Evolutionary conservation across 2,797 vertebrate genomes (phyloP).

Genomic region (Triplophysa bombifrons): DNA sequence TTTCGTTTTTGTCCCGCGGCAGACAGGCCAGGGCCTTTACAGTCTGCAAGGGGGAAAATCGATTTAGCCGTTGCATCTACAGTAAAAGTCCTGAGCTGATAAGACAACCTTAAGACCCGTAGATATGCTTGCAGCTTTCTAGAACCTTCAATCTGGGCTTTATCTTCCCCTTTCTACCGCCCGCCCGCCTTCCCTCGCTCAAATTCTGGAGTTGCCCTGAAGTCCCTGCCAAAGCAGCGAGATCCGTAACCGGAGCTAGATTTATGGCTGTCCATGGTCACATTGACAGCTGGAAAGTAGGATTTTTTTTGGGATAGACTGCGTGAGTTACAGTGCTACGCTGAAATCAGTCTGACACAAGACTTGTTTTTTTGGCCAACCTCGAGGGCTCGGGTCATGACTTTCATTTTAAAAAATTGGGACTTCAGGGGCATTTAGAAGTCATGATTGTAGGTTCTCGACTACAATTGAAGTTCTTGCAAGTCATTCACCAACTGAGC

Average conservation of each 20-base stretch:
- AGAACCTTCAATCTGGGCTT: slow-evolving; percentile 16
- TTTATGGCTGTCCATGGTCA: slow-evolving; percentile 37
- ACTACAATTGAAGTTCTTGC: slow-evolving; percentile 2
- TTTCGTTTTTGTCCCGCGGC: slow-evolving; percentile 43
- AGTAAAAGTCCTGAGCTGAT: slow-evolving; percentile 51
- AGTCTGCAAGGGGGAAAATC: slow-evolving; percentile 41
- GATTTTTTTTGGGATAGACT: slow-evolving; percentile 38
- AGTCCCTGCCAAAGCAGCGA: slow-evolving; percentile 21
- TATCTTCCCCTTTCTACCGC: slow-evolving; percentile 1
- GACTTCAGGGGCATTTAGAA: slow-evolving; percentile 47
- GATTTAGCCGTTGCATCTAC: slow-evolving; percentile 51
- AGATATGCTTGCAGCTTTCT: slow-evolving; percentile 50
- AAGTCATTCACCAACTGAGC: slow-evolving; percentile 31
- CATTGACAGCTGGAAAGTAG: slow-evolving; percentile 30
- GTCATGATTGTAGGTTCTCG: slow-evolving; percentile 42
- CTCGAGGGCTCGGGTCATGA: slow-evolving; percentile 21
- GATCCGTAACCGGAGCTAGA: slow-evolving; percentile 49
- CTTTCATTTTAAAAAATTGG: slow-evolving; percentile 38
- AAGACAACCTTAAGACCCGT: slow-evolving; percentile 47
- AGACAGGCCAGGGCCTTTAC: slow-evolving; percentile 31
- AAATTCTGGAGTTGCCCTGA: slow-evolving; percentile 48
- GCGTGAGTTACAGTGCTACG: slow-evolving; percentile 21
- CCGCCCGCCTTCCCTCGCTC: background rate
- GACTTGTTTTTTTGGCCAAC: slow-evolving; percentile 23
- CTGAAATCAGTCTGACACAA: slow-evolving; percentile 22